Conservation (phyloP, 2,797 vertebrate species). For the Yasuhikotakia modesta region DNA sequence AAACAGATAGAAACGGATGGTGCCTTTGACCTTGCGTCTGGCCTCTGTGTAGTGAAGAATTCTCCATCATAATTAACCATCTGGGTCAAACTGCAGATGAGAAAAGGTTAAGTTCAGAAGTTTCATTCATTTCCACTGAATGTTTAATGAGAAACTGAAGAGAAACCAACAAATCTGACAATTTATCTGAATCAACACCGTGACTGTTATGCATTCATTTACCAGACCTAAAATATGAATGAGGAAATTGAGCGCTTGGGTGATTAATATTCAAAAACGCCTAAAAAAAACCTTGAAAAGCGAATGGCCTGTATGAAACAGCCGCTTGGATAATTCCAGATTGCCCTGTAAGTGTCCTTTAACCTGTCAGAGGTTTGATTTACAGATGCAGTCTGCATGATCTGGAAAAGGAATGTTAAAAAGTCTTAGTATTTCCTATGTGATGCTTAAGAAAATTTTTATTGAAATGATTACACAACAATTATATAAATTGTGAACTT, state of each 20-base stretch:
- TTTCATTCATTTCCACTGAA: constrained; percentile 23
- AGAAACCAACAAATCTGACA: background rate
- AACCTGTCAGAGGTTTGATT: constrained; percentile 29
- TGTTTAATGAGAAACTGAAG: constrained; percentile 24
- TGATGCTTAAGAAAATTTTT: background rate
- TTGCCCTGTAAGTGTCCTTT: constrained; percentile 26
- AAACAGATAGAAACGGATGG: constrained; percentile 39
- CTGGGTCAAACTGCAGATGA: constrained; percentile 59
- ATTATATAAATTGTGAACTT: background rate
- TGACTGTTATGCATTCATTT: background rate
- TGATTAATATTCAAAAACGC: constrained; percentile 11
- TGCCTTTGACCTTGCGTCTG: constrained; percentile 47
- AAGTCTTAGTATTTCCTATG: constrained; percentile 1
- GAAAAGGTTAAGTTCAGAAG: constrained; percentile 48
- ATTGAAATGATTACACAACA: background rate
- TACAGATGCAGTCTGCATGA: constrained; percentile 20
- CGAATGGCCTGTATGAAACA: background rate
- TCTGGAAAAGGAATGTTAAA: constrained; percentile 24
- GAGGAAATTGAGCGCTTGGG: background rate
- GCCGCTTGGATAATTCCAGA: constrained; percentile 27
- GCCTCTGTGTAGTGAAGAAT: constrained; percentile 49
- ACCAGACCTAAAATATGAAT: background rate
- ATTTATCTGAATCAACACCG: background rate
- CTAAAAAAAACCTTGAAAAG: background rate
- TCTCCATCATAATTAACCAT: constrained; percentile 56